Evolutionary conservation across 2,888 invertebrate genomes (phyloP).

Genomic region (Kryphioiulus occultus): DNA sequence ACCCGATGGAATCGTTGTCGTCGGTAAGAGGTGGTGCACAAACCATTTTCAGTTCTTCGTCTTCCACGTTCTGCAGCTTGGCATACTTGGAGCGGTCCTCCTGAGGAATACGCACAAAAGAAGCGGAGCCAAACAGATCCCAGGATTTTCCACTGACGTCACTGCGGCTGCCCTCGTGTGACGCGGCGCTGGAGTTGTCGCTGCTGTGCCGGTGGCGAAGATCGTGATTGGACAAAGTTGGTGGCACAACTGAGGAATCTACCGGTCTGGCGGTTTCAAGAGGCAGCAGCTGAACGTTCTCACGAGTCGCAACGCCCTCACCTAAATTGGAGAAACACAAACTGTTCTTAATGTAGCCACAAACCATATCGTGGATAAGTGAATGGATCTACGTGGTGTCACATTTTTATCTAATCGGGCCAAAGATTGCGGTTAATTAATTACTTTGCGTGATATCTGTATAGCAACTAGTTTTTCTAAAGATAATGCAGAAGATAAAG

Average conservation of each 20-base stretch:
- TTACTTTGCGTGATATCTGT: neutral
- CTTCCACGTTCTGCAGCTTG: slow-evolving; percentile 69
- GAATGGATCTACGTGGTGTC: neutral
- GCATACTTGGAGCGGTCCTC: slow-evolving; percentile 80
- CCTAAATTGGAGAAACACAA: slow-evolving; percentile 42
- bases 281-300: slow-evolving; percentile 41
- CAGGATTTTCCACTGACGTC: slow-evolving; percentile 53
- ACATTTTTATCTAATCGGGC: neutral
- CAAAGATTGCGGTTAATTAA: neutral
- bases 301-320: slow-evolving; percentile 38
- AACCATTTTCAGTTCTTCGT: slow-evolving; percentile 60
- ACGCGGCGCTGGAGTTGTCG: slow-evolving; percentile 52
- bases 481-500: neutral
- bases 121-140: slow-evolving; percentile 51
- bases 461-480: slow-evolving; percentile 7
- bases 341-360: slow-evolving; percentile 34
- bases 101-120: slow-evolving; percentile 65
- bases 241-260: neutral
- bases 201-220: slow-evolving; percentile 52
- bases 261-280: neutral
- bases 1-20: slow-evolving; percentile 73
- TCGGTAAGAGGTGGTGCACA: slow-evolving; percentile 55
- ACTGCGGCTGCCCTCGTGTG: slow-evolving; percentile 52
- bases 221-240: neutral
- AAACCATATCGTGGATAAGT: neutral